Conservation (phyloP, 2,113 vertebrate species). For the Ranitomeya variabilis region DNA sequence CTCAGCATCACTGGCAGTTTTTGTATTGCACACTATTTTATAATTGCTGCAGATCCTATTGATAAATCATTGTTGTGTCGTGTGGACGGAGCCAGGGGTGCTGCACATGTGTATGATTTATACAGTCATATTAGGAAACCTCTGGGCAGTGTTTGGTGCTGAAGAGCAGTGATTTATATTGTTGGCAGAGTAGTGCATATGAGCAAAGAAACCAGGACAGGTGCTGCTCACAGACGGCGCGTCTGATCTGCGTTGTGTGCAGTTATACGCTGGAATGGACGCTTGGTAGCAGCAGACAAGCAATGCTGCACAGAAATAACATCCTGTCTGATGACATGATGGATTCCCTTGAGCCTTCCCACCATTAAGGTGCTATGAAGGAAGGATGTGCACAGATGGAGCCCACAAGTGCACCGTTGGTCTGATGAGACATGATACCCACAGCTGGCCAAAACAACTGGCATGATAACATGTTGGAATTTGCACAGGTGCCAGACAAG, state of each 20-base stretch:
- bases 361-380: not conserved
- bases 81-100: not conserved
- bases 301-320: not conserved
- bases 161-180: no score
- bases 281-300: not conserved
- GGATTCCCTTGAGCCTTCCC: not conserved
- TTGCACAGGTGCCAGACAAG: not conserved
- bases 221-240: not conserved
- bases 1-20: not conserved
- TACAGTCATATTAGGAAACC: no score
- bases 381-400: conserved; percentile 1
- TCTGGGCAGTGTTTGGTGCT: no score
- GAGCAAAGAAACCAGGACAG: not conserved
- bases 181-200: no score
- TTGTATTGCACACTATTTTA: not conserved
- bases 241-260: not conserved
- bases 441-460: not conserved
- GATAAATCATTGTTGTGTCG: not conserved
- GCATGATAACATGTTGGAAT: not conserved
- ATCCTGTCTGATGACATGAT: not conserved
- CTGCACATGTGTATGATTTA: no score
- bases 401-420: not conserved
- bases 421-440: not conserved
- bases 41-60: not conserved
- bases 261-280: not conserved